These are phyloP conservation scores for Ceramica pisi DNA, from an alignment of 2,888 invertebrate species.

Conservation along the genomic window DNA sequence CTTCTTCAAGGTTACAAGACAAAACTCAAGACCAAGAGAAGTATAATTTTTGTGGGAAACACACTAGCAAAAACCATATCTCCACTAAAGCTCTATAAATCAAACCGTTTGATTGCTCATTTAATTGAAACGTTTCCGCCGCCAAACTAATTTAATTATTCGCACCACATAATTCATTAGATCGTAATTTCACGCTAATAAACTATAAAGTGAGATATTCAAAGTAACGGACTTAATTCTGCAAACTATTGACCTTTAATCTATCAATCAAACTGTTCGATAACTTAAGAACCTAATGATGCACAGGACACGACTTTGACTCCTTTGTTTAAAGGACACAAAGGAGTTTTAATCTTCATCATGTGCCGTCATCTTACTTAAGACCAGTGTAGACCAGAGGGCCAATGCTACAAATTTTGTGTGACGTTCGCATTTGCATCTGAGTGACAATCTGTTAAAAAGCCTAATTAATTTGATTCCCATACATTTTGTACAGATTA, in stretches of 20 bases:
- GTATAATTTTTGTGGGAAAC: background rate
- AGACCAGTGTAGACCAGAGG: too few relatives aligned
- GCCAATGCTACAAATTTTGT: too few relatives aligned
- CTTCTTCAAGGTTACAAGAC: too few relatives aligned
- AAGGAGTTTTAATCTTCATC: background rate
- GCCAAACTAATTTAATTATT: slow-evolving; percentile 22
- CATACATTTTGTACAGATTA: too few relatives aligned
- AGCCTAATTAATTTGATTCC: too few relatives aligned
- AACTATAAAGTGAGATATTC: background rate
- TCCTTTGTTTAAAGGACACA: background rate
- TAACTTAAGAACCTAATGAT: background rate
- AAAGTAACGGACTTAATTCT: background rate
- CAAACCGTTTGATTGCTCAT: slow-evolving; percentile 11
- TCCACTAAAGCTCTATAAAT: background rate
- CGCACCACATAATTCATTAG: slow-evolving; percentile 25
- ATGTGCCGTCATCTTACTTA: background rate
- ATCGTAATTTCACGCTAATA: slow-evolving; percentile 17
- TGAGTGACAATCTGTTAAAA: too few relatives aligned
- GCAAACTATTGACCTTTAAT: background rate
- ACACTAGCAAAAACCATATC: background rate
- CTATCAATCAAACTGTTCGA: background rate
- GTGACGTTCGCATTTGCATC: too few relatives aligned
- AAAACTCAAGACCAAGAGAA: too few relatives aligned
- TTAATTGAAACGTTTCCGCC: slow-evolving; percentile 17
- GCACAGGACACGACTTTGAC: background rate